These are phyloP conservation scores for Callipepla californica DNA, from an alignment of 2,113 vertebrate genomes.

Conservation along the genomic window DNA sequence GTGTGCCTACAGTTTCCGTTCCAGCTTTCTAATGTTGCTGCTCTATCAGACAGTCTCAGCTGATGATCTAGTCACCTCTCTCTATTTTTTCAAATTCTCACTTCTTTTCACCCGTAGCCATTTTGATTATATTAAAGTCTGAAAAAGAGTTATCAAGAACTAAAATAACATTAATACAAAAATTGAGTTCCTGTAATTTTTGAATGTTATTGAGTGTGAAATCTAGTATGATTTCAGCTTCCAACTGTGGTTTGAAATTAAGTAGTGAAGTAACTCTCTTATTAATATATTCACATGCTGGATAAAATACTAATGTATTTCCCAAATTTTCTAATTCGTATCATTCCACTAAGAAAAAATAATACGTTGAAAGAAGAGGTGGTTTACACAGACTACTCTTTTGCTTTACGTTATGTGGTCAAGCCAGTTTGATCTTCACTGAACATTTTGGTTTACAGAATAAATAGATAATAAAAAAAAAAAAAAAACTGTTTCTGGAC, in stretches of 20 bases:
- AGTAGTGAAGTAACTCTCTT: neutral
- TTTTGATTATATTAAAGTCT: neutral
- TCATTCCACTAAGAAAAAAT: neutral
- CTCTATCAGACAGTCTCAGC: neutral
- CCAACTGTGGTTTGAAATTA: neutral
- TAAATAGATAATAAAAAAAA: neutral
- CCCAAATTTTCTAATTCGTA: neutral
- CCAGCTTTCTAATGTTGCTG: neutral
- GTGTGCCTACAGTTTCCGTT: neutral
- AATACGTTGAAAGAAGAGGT: neutral
- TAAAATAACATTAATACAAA: neutral
- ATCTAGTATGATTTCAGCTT: neutral
- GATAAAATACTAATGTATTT: neutral
- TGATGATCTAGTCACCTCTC: neutral
- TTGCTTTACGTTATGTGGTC: neutral
- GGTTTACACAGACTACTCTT: neutral
- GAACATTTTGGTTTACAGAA: neutral
- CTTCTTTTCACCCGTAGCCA: neutral
- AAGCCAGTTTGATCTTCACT: neutral
- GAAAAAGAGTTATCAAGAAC: neutral
- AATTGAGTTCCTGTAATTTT: neutral
- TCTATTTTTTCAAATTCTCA: neutral
- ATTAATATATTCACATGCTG: neutral
- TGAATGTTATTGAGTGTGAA: neutral
- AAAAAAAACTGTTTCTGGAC: neutral